Evolutionary conservation across 2,888 invertebrate genomes (phyloP).

Genomic region (Spisula solida): DNA sequence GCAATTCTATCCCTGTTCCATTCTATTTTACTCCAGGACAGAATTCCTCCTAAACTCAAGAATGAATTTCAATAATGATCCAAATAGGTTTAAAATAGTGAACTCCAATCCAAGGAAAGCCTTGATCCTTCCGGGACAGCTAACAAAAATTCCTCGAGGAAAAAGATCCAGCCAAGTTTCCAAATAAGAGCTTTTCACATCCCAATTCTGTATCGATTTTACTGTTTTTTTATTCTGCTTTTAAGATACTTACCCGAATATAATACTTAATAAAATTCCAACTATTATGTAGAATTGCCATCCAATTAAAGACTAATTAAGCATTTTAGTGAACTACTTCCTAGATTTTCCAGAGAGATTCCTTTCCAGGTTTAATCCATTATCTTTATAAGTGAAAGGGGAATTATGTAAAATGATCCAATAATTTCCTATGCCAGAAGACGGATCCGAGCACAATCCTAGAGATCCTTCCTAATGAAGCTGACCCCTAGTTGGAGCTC

Average conservation of each 20-base stretch:
- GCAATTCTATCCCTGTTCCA: background rate
- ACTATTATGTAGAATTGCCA: background rate
- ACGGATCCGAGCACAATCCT: slow-evolving; percentile 22
- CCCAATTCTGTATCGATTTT: background rate
- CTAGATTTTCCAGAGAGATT: slow-evolving; percentile 3
- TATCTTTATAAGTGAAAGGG: background rate
- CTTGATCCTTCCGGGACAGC: slow-evolving; percentile 7
- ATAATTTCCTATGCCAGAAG: slow-evolving; percentile 15
- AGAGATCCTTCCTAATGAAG: slow-evolving; percentile 33
- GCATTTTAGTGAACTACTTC: background rate
- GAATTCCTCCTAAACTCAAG: background rate
- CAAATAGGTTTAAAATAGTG: background rate
- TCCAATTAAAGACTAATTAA: background rate
- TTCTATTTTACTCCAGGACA: background rate
- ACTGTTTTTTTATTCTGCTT: background rate
- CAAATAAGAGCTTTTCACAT: background rate
- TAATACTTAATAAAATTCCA: background rate
- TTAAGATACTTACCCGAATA: slow-evolving; percentile 10
- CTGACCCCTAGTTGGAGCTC: slow-evolving; percentile 44
- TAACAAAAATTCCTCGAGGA: slow-evolving; percentile 6
- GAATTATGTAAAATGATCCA: slow-evolving; percentile 9
- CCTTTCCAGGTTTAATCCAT: background rate
- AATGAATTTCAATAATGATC: slow-evolving; percentile 6
- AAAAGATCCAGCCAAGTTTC: slow-evolving; percentile 4
- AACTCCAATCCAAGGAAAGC: slow-evolving; percentile 15